Conservation (phyloP, 2,888 invertebrate genomes). For the Dasysyrphus albostriatus region DNA sequence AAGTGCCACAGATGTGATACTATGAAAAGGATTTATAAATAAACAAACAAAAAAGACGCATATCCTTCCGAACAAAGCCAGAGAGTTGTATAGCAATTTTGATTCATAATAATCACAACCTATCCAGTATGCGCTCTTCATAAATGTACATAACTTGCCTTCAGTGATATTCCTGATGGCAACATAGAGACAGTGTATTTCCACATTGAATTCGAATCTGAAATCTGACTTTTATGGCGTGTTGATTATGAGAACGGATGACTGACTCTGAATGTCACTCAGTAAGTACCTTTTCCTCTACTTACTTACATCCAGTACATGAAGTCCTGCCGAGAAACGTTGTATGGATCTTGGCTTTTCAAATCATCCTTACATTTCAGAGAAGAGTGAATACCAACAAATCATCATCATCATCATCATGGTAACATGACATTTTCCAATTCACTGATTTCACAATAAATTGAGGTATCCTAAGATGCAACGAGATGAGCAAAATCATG, state of each 20-base stretch:
- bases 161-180: conserved; percentile 25
- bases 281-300: conserved; percentile 6
- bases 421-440: conserved; percentile 43
- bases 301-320: background rate
- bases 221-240: conserved; percentile 42
- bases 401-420: conserved; percentile 17
- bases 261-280: conserved; percentile 23
- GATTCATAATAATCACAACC: conserved; percentile 16
- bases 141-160: background rate
- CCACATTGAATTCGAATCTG: conserved; percentile 13
- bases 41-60: background rate
- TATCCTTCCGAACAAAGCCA: conserved; percentile 7
- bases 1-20: background rate
- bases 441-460: conserved; percentile 38
- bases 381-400: conserved; percentile 15
- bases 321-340: conserved; percentile 3
- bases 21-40: background rate
- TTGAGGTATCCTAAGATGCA: conserved; percentile 15
- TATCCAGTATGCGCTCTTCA: background rate
- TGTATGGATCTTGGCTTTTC: conserved; percentile 17
- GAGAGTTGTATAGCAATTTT: conserved; percentile 33
- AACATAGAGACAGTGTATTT: conserved; percentile 4
- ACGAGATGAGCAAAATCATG: conserved; percentile 6
- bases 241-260: conserved; percentile 47
- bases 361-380: background rate